Evolutionary conservation across 2,888 invertebrate genomes (phyloP).

Genomic region (Mythimna pallens): DNA sequence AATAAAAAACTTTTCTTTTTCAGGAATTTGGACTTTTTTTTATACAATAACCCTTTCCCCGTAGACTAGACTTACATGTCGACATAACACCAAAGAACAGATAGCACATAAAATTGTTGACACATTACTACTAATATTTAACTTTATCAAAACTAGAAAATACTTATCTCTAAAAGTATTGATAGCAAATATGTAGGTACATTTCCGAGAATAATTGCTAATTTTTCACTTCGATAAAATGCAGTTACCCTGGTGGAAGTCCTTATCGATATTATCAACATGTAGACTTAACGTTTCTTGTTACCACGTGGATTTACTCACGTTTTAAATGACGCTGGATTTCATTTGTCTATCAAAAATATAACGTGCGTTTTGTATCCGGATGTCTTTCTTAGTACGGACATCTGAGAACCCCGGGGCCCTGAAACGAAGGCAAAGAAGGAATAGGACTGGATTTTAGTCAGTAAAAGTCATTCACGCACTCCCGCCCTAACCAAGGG

Average conservation of each 20-base stretch:
- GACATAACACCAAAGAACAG: background rate
- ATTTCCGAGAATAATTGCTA: constrained; percentile 10
- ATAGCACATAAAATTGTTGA: background rate
- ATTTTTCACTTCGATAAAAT: background rate
- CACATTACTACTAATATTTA: background rate
- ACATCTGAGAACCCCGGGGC: too few relatives aligned
- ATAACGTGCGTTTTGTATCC: constrained; percentile 6
- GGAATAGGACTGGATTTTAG: too few relatives aligned
- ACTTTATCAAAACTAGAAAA: background rate
- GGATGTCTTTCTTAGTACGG: background rate
- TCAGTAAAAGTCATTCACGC: too few relatives aligned
- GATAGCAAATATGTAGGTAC: constrained; percentile 1
- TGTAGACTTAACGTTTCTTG: constrained; percentile 15
- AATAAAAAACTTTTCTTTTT: constrained; percentile 80
- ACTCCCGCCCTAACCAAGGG: too few relatives aligned
- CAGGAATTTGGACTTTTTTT: constrained; percentile 80
- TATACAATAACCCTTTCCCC: constrained; percentile 30
- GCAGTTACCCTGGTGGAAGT: background rate
- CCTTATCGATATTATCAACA: constrained; percentile 29
- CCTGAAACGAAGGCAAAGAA: too few relatives aligned
- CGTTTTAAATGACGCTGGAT: constrained; percentile 1
- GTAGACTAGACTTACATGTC: background rate
- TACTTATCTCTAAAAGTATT: background rate
- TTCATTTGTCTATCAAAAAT: constrained; percentile 23
- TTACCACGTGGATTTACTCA: constrained; percentile 10